Evolutionary conservation across 2,888 invertebrate species (phyloP).

Genomic region (Tyria jacobaeae): DNA sequence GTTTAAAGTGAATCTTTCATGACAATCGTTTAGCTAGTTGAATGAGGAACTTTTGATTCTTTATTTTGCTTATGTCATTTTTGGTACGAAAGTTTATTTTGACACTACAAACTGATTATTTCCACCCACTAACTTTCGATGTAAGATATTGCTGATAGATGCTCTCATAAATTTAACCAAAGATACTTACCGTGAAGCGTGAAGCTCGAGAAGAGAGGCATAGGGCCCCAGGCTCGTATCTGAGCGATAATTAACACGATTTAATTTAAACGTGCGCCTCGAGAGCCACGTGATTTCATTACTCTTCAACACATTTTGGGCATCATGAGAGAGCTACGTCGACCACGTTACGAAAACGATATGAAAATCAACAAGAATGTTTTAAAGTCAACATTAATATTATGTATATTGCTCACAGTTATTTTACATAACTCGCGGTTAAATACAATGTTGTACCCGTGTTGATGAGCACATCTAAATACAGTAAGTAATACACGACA

Average conservation of each 20-base stretch:
- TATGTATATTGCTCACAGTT: not conserved
- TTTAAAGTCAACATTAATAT: conserved; percentile 13
- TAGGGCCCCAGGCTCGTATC: conserved; percentile 52
- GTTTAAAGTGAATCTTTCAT: too few species aligned
- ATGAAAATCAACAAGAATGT: conserved; percentile 15
- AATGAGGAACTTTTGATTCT: not conserved
- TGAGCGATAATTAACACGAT: conserved; percentile 75
- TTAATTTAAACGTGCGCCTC: conserved; percentile 72
- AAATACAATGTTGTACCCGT: not conserved
- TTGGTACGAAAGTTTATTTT: not conserved
- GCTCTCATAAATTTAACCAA: conserved; percentile 24
- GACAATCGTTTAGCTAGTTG: too few species aligned
- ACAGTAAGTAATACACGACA: not conserved
- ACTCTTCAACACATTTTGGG: conserved; percentile 71
- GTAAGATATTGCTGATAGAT: not conserved
- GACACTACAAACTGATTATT: not conserved
- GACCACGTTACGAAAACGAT: conserved; percentile 15
- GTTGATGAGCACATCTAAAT: too few species aligned
- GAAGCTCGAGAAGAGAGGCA: conserved; percentile 18
- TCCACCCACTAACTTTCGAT: not conserved
- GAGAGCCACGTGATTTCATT: conserved; percentile 79
- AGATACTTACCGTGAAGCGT: conserved; percentile 26
- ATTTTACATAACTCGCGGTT: not conserved
- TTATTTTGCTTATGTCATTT: not conserved
- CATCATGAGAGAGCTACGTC: conserved; percentile 29